These are phyloP conservation scores for Priapulus caudatus DNA, from an alignment of 2,888 invertebrate species.

Conservation along the genomic window DNA sequence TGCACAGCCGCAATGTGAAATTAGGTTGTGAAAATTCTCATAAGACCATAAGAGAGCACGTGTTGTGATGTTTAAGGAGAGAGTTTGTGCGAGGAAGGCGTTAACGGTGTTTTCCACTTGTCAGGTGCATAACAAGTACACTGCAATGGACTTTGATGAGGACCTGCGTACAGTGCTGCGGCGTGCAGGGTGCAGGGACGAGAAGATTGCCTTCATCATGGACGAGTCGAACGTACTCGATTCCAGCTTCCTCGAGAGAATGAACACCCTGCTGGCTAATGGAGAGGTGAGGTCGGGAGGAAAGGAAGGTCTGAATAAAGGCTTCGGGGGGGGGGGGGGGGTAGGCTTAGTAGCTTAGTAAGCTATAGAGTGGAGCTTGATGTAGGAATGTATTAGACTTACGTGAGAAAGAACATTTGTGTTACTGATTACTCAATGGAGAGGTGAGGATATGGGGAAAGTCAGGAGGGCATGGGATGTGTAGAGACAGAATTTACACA, in stretches of 20 bases:
- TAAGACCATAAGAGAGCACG: too few relatives aligned
- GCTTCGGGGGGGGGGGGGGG: not conserved
- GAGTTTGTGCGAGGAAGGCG: too few relatives aligned
- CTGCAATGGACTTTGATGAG: constrained; percentile 96
- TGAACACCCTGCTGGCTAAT: constrained; percentile 97
- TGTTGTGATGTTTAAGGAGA: too few relatives aligned
- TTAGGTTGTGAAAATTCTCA: too few relatives aligned
- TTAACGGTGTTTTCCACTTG: too few relatives aligned
- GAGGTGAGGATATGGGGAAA: too few relatives aligned
- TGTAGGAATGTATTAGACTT: not conserved
- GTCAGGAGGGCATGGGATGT: too few relatives aligned
- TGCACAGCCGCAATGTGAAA: too few relatives aligned
- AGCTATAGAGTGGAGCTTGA: not conserved
- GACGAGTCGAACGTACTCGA: constrained; percentile 98
- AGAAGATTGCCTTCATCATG: constrained; percentile 96
- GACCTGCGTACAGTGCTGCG: constrained; percentile 60
- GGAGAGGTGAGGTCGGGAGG: constrained; percentile 96
- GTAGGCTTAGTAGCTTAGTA: not conserved
- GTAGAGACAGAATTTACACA: too few relatives aligned
- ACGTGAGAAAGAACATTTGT: too few relatives aligned
- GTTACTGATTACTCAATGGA: too few relatives aligned
- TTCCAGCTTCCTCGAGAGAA: constrained; percentile 94
- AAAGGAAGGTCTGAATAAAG: too few relatives aligned
- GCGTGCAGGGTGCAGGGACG: constrained; percentile 60
- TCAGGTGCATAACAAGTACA: constrained; percentile 94